Evolutionary conservation across 2,113 vertebrate genomes (phyloP).

Genomic region (Tachuris rubrigastra): DNA sequence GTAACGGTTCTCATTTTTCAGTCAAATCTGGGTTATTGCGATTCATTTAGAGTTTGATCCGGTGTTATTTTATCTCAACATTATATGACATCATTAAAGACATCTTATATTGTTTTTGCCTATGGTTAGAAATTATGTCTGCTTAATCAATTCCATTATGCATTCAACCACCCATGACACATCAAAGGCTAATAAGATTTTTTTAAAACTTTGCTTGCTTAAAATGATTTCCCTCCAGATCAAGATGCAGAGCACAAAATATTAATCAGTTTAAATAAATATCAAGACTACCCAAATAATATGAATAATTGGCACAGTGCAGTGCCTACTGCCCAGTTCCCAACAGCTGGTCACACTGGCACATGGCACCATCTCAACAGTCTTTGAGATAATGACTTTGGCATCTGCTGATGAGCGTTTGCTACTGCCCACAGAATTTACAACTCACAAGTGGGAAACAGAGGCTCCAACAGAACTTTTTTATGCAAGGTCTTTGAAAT

Average conservation of each 20-base stretch:
- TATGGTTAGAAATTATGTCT: constrained; percentile 71
- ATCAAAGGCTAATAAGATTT: constrained; percentile 78
- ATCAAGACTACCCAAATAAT: constrained; percentile 92
- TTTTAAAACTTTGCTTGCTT: constrained; percentile 74
- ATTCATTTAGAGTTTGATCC: constrained; percentile 42
- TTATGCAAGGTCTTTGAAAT: constrained; percentile 99
- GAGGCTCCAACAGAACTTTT: constrained; percentile 94
- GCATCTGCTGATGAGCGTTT: constrained; percentile 90
- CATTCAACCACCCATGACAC: constrained; percentile 73
- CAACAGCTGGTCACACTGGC: constrained; percentile 98
- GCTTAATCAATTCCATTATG: constrained; percentile 72
- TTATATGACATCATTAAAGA: constrained; percentile 70
- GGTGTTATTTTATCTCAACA: constrained; percentile 49
- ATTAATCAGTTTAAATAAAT: constrained; percentile 97
- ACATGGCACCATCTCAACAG: constrained; percentile 89
- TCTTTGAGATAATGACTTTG: constrained; percentile 98
- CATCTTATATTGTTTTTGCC: constrained; percentile 70
- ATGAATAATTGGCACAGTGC: constrained; percentile 92
- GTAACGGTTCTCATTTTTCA: background rate
- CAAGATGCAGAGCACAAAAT: constrained; percentile 85
- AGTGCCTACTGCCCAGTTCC: constrained; percentile 85
- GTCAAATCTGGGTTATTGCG: background rate
- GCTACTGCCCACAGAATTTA: constrained; percentile 97
- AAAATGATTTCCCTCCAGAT: constrained; percentile 82
- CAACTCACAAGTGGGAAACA: constrained; percentile 97